A percentile compares a stretch with the other conserved stretches of the same genome.
Conservation (phyloP, 2,113 vertebrate species). For the Pipa parva region DNA sequence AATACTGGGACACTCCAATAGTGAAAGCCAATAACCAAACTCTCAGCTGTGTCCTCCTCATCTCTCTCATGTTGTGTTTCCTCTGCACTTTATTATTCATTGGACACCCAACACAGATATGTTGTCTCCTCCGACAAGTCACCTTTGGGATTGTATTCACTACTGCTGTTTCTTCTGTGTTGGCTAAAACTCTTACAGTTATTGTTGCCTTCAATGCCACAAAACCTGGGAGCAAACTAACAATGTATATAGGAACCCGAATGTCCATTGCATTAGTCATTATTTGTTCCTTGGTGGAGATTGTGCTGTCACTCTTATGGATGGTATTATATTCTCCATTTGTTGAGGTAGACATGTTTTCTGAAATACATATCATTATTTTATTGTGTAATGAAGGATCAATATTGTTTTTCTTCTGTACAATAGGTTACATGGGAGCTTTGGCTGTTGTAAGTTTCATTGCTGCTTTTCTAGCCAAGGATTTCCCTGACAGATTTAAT, state of each 20-base stretch:
- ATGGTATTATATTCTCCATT: neutral
- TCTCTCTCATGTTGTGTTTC: conserved; percentile 58
- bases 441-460: conserved; percentile 47
- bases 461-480: conserved; percentile 45
- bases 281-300: neutral
- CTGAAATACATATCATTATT: conserved; percentile 41
- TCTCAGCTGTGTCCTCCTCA: conserved; percentile 45
- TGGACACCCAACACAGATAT: neutral
- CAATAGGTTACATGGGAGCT: conserved; percentile 46
- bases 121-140: conserved; percentile 16
- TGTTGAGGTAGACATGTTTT: neutral
- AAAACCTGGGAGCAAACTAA: conserved; percentile 33
- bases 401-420: conserved; percentile 44
- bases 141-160: conserved; percentile 15
- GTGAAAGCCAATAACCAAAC: conserved; percentile 37
- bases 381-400: conserved; percentile 48
- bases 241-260: neutral
- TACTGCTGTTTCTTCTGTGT: conserved; percentile 11
- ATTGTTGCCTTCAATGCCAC: conserved; percentile 21
- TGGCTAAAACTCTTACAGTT: conserved; percentile 26
- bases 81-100: conserved; percentile 49
- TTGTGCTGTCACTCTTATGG: neutral
- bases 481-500: conserved; percentile 46
- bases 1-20: conserved; percentile 42
- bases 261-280: neutral